Conservation (phyloP, 1,140 invertebrate species). For the Rhyzopertha dominica region DNA sequence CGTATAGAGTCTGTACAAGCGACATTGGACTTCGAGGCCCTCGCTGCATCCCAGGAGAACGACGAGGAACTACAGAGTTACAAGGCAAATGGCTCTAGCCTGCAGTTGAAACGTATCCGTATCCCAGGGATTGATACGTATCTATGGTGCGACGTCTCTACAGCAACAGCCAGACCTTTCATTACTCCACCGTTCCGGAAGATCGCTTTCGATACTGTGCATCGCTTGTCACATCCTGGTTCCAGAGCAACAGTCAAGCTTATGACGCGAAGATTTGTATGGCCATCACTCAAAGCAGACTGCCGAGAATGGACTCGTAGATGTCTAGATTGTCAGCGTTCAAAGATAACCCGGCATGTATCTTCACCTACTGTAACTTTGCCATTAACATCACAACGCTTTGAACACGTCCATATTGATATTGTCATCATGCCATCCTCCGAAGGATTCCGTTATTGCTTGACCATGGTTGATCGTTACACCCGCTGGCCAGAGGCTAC, state of each 20-base stretch:
- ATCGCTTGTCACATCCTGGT: conserved; percentile 28
- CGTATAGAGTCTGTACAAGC: too few relatives aligned
- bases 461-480: conserved; percentile 39
- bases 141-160: too few relatives aligned
- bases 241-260: conserved; percentile 20
- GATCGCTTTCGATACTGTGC: conserved; percentile 26
- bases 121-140: too few relatives aligned
- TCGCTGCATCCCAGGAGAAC: too few relatives aligned
- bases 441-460: conserved; percentile 3
- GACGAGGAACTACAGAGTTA: too few relatives aligned
- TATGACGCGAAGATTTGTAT: conserved; percentile 28
- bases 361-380: conserved; percentile 15
- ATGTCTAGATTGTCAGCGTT: conserved; percentile 32
- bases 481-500: conserved; percentile 45
- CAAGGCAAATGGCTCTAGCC: too few relatives aligned
- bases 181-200: conserved; percentile 13
- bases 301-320: conserved; percentile 17
- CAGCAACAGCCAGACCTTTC: too few relatives aligned
- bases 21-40: too few relatives aligned
- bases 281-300: conserved; percentile 33
- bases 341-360: conserved; percentile 26
- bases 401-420: conserved; percentile 37
- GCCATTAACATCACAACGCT: conserved; percentile 8
- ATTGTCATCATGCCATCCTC: not conserved
- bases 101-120: too few relatives aligned